Conservation (phyloP, 2,888 invertebrate genomes). For the Ommatoiulus sabulosus region DNA sequence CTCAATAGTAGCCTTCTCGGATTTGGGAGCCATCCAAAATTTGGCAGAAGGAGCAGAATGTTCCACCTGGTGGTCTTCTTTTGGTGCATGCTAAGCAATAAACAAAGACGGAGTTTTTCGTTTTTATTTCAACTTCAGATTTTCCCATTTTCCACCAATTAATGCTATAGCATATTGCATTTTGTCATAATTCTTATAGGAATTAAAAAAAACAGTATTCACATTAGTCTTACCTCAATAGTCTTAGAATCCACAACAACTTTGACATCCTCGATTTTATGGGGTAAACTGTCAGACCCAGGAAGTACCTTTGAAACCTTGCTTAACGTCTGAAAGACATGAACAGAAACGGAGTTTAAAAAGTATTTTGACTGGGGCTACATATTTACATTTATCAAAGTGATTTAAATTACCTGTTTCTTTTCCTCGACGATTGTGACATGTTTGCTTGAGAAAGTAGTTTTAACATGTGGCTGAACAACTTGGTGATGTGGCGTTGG, state of each 20-base stretch:
- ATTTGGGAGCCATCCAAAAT: constrained; percentile 55
- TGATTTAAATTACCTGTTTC: constrained; percentile 57
- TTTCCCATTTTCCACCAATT: too few relatives aligned
- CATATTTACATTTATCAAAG: neutral
- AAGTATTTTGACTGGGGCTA: neutral
- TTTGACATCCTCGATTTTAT: neutral
- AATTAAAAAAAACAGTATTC: too few relatives aligned
- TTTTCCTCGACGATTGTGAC: constrained; percentile 58
- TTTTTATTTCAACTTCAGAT: too few relatives aligned
- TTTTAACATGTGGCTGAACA: constrained; percentile 42
- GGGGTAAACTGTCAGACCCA: neutral
- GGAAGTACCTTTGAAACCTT: constrained; percentile 32
- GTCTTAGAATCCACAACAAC: neutral
- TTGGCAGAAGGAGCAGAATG: constrained; percentile 54
- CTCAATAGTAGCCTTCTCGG: constrained; percentile 55
- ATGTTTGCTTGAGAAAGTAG: constrained; percentile 57
- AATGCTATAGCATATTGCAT: too few relatives aligned
- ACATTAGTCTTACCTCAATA: neutral
- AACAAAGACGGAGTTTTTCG: neutral
- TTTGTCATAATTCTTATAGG: too few relatives aligned
- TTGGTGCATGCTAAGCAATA: neutral
- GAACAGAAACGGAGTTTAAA: neutral
- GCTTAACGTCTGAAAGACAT: constrained; percentile 46
- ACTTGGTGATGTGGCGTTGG: constrained; percentile 68
- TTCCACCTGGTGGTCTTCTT: constrained; percentile 48